These are phyloP conservation scores for Nymphalis c-album DNA, from an alignment of 2,888 invertebrate genomes.

Conservation along the genomic window DNA sequence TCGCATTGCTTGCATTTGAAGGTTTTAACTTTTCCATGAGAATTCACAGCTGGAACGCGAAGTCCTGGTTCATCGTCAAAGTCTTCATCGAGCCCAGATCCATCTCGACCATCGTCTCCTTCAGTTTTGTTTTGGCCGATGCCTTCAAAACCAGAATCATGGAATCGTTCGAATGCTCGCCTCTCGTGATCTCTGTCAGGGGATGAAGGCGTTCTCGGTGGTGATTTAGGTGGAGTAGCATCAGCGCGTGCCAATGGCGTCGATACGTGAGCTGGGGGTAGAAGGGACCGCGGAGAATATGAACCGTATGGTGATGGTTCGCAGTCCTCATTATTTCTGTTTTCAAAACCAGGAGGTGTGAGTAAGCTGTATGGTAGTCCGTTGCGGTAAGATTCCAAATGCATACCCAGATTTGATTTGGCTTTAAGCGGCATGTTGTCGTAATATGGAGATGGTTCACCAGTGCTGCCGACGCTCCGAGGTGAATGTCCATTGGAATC, in stretches of 20 bases:
- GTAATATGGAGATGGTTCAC: constrained; percentile 68
- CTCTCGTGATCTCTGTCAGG: constrained; percentile 62
- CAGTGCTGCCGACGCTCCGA: constrained; percentile 69
- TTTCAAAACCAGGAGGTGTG: constrained; percentile 82
- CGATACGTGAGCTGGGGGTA: constrained; percentile 63
- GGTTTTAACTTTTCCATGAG: constrained; percentile 92
- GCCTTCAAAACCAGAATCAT: constrained; percentile 78
- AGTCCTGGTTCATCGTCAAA: constrained; percentile 82
- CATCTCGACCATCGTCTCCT: constrained; percentile 72
- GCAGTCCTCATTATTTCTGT: constrained; percentile 58
- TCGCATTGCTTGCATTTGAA: constrained; percentile 97
- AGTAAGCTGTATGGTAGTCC: constrained; percentile 81
- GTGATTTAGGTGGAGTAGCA: constrained; percentile 75
- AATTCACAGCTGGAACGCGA: constrained; percentile 84
- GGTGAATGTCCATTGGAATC: constrained; percentile 78
- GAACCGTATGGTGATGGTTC: constrained; percentile 65
- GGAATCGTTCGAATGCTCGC: constrained; percentile 68
- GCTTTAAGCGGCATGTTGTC: constrained; percentile 69
- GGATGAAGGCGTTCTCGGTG: constrained; percentile 63
- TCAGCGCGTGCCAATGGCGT: constrained; percentile 64
- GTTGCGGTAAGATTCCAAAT: constrained; percentile 67
- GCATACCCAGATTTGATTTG: constrained; percentile 72
- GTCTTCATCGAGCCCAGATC: constrained; percentile 75
- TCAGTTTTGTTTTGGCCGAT: constrained; percentile 57
- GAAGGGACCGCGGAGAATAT: constrained; percentile 62